A percentile compares a stretch with the other conserved stretches of the same genome.
These are phyloP conservation scores for Motacilla tschutschensis DNA, from an alignment of 2,113 vertebrate genomes.

Conservation along the genomic window DNA sequence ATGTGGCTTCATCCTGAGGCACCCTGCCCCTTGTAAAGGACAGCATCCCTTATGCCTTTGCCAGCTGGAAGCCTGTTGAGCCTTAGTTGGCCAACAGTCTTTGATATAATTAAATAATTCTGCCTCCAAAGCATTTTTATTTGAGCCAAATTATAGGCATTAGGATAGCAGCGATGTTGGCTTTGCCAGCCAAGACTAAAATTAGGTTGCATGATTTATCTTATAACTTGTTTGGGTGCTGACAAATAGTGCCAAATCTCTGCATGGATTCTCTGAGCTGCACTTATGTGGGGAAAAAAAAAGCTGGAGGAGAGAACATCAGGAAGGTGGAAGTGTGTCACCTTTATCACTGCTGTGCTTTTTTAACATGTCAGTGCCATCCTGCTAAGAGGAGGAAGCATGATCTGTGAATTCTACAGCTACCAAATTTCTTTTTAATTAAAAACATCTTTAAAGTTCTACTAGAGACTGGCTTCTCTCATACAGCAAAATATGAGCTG, in stretches of 20 bases:
- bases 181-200: slow-evolving; percentile 35
- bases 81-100: not conserved
- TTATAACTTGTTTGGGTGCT: slow-evolving; percentile 33
- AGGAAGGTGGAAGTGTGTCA: not conserved
- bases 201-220: slow-evolving; percentile 18
- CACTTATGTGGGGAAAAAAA: not conserved
- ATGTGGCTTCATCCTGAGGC: not conserved
- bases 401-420: not conserved
- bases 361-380: accelerated
- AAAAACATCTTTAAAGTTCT: not conserved
- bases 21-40: not conserved
- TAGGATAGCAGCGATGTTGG: not conserved
- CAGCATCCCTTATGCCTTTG: not conserved
- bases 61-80: slow-evolving; percentile 40
- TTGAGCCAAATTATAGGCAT: slow-evolving; percentile 30
- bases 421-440: not conserved
- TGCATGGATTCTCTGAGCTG: not conserved
- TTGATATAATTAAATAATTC: slow-evolving; percentile 33
- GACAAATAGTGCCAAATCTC: not conserved
- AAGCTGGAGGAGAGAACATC: not conserved
- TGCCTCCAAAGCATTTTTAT: not conserved
- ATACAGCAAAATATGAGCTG: not conserved
- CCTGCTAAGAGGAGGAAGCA: not conserved
- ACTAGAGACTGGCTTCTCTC: not conserved
- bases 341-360: not conserved